Conservation (phyloP, 2,797 vertebrate species). For the Enteromius mattozi region DNA sequence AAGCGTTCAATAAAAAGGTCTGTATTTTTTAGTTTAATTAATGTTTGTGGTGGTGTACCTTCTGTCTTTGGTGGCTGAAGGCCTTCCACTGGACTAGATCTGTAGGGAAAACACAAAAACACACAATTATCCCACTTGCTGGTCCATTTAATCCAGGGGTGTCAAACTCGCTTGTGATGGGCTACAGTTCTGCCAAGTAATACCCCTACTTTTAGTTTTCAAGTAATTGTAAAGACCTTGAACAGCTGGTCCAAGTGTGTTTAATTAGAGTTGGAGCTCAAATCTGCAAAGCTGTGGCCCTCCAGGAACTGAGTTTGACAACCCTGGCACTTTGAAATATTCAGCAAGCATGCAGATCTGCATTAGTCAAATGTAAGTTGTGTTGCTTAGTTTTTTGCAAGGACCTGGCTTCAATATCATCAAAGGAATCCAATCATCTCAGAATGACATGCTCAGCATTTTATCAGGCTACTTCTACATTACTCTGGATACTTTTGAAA, state of each 20-base stretch:
- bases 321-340: neutral
- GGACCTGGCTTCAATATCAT: neutral
- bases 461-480: neutral
- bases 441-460: constrained; percentile 50
- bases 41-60: constrained; percentile 62
- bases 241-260: neutral
- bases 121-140: neutral
- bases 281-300: neutral
- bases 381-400: neutral
- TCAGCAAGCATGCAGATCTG: constrained; percentile 35
- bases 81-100: constrained; percentile 72
- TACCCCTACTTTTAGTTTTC: neutral
- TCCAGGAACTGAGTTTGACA: neutral
- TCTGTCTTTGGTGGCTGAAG: constrained; percentile 78
- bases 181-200: neutral
- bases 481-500: neutral
- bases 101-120: constrained; percentile 38
- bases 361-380: neutral
- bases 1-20: neutral
- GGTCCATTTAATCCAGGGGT: neutral
- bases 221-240: neutral
- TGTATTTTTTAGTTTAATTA: too few species aligned
- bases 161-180: neutral
- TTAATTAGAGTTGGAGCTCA: neutral
- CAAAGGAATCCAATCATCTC: constrained; percentile 6